phyloP scores from a whole-genome alignment of 2,797 vertebrate species.

The Heliangelus exortis region DNA sequence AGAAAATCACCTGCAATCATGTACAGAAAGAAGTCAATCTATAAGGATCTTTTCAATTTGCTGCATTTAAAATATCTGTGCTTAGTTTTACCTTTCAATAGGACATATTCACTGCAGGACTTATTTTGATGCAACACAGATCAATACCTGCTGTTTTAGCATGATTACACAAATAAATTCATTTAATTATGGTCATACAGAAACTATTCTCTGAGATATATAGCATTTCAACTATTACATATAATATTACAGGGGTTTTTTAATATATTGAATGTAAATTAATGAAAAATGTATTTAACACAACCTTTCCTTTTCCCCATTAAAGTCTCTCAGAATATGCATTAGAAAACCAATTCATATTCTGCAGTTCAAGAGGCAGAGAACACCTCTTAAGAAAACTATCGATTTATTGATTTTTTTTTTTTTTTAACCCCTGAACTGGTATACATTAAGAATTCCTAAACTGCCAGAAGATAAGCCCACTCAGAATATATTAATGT shows the following conservation, averaged over 20 bases:
- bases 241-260: not conserved
- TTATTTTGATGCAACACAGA: not conserved
- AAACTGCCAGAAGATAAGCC: not conserved
- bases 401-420: not conserved
- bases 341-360: not conserved
- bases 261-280: not conserved
- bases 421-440: not conserved
- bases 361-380: not conserved
- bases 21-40: not conserved
- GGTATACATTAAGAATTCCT: not conserved
- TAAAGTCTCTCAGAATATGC: not conserved
- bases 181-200: not conserved
- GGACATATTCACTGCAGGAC: not conserved
- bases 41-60: not conserved
- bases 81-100: not conserved
- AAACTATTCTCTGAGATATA: not conserved
- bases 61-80: not conserved
- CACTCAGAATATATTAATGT: not conserved
- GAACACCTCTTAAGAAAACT: not conserved
- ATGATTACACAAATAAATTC: not conserved
- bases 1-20: slow-evolving; percentile 88
- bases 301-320: not conserved
- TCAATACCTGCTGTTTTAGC: not conserved
- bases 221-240: not conserved
- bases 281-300: not conserved